A percentile compares a stretch with the other conserved stretches of the same genome.
phyloP scores from a whole-genome alignment of 2,888 invertebrate species.

The Hypolimnas misippus region DNA sequence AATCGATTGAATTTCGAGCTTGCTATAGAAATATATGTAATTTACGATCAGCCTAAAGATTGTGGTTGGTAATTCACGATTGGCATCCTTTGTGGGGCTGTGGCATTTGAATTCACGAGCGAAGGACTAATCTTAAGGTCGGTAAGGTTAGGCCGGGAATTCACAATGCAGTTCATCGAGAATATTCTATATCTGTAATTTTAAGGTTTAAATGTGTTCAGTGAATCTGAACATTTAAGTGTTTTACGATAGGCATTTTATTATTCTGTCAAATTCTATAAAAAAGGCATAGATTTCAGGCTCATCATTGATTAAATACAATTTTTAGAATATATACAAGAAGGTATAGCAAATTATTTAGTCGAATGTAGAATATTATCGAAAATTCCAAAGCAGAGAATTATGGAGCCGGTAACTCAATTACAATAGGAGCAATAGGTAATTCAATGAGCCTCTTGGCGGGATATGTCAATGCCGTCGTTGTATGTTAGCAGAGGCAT shows the following conservation, averaged over 20 bases:
- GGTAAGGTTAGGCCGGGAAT: constrained; percentile 49
- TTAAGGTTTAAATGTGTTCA: background rate
- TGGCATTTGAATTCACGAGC: constrained; percentile 60
- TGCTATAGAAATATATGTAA: constrained; percentile 46
- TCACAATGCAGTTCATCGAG: constrained; percentile 36
- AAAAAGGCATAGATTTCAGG: background rate
- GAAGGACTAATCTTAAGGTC: constrained; percentile 55
- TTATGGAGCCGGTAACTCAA: constrained; percentile 25
- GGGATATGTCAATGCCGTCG: constrained; percentile 39
- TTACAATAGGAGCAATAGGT: constrained; percentile 28
- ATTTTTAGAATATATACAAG: too few species aligned
- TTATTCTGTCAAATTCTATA: background rate
- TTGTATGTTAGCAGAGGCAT: constrained; percentile 54
- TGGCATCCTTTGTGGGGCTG: constrained; percentile 58
- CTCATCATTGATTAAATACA: background rate
- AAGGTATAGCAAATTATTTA: background rate
- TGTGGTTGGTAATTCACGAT: constrained; percentile 68
- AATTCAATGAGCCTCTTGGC: constrained; percentile 36
- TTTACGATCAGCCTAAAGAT: constrained; percentile 55
- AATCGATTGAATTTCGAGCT: constrained; percentile 28
- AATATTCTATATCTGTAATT: background rate
- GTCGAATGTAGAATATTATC: background rate
- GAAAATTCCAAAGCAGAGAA: constrained; percentile 15
- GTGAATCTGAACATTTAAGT: background rate
- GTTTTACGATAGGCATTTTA: background rate